Conservation (phyloP, 2,113 vertebrate species). For the Sylvietta virens region DNA sequence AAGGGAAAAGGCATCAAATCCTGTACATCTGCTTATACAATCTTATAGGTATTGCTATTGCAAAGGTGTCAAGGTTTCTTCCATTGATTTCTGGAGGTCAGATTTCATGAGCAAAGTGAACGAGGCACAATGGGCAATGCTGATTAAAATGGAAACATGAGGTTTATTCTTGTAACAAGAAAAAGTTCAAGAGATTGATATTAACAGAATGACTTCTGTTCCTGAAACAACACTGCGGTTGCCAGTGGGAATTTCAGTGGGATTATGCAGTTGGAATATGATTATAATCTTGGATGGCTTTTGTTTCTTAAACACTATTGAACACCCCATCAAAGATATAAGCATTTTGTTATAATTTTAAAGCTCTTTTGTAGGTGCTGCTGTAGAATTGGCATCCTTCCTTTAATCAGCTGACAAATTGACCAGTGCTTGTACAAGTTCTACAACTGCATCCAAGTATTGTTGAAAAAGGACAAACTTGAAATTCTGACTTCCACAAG, state of each 20-base stretch:
- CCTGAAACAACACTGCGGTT: not conserved
- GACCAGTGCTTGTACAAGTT: not conserved
- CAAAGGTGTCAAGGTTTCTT: not conserved
- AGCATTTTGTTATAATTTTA: not conserved
- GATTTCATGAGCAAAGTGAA: not conserved
- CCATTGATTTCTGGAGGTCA: not conserved
- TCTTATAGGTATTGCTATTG: not conserved
- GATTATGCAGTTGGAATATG: not conserved
- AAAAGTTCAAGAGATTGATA: not conserved
- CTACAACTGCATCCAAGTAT: not conserved
- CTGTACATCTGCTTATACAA: not conserved
- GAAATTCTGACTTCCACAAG: not conserved
- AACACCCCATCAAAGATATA: not conserved
- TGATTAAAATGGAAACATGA: not conserved
- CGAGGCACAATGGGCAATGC: not conserved
- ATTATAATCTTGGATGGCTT: not conserved
- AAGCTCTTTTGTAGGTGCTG: not conserved
- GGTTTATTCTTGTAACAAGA: not conserved
- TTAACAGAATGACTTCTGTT: not conserved
- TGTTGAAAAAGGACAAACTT: not conserved
- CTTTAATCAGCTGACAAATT: not conserved
- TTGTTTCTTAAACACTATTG: not conserved
- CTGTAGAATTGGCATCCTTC: not conserved
- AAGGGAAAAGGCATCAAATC: not conserved
- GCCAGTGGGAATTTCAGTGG: not conserved